phyloP scores from a whole-genome alignment of 2,888 invertebrate species.

The Acleris laterana region DNA sequence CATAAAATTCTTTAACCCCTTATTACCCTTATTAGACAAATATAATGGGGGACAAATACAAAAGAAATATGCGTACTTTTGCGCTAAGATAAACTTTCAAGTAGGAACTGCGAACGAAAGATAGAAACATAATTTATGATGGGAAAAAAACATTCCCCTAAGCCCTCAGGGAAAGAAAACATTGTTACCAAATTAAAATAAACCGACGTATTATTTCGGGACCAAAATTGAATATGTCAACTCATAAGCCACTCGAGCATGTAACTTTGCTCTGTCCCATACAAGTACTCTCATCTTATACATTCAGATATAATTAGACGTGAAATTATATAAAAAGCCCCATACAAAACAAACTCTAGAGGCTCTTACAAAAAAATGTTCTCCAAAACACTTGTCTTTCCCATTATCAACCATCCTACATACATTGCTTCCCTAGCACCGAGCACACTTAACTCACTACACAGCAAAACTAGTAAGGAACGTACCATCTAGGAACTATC shows the following conservation, averaged over 20 bases:
- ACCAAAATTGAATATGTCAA: slow-evolving; percentile 5
- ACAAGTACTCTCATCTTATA: slow-evolving; percentile 16
- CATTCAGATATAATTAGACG: slow-evolving; percentile 26
- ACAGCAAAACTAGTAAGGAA: slow-evolving; percentile 6
- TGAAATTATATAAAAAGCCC: slow-evolving; percentile 21
- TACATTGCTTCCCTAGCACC: slow-evolving; percentile 3
- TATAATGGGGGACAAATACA: no score
- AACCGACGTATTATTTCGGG: not conserved
- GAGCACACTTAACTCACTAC: not conserved
- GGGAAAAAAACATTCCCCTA: not conserved
- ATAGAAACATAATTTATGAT: no score
- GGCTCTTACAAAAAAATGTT: slow-evolving; percentile 43
- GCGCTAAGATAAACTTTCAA: no score
- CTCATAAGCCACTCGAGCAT: slow-evolving; percentile 13
- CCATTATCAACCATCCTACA: slow-evolving; percentile 13
- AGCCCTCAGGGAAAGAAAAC: slow-evolving; percentile 5
- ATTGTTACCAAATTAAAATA: slow-evolving; percentile 4
- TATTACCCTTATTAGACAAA: no score
- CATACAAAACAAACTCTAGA: slow-evolving; percentile 41
- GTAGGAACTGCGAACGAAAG: no score
- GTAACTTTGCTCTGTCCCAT: slow-evolving; percentile 6
- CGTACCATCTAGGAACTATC: not conserved
- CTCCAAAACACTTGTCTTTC: slow-evolving; percentile 37
- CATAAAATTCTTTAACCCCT: no score
- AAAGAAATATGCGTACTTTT: no score